These are phyloP conservation scores for Vireo altiloquus DNA, from an alignment of 2,113 vertebrate genomes.

Conservation along the genomic window DNA sequence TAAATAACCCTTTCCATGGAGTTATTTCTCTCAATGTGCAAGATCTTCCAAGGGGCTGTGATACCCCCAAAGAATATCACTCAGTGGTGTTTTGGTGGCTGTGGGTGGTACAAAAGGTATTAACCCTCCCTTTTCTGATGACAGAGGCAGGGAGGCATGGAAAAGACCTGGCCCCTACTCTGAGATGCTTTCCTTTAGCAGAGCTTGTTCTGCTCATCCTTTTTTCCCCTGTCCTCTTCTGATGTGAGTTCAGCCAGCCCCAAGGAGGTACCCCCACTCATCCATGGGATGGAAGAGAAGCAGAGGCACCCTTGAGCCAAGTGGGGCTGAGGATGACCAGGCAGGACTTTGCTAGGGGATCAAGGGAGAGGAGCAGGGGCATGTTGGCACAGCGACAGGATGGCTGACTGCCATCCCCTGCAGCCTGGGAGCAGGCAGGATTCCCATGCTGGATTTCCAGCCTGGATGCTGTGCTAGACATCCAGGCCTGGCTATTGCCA, in stretches of 20 bases:
- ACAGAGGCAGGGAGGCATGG: fast-evolving
- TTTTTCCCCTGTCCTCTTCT: background rate
- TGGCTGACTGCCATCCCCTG: background rate
- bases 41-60: background rate
- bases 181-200: background rate
- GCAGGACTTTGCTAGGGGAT: background rate
- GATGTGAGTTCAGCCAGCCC: background rate
- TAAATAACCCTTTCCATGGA: background rate
- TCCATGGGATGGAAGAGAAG: background rate
- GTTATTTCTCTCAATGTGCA: background rate
- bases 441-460: background rate
- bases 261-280: background rate
- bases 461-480: background rate
- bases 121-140: background rate
- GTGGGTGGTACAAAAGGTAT: background rate
- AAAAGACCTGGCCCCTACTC: background rate
- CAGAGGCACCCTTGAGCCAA: background rate
- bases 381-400: fast-evolving
- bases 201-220: background rate
- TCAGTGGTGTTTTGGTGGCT: background rate
- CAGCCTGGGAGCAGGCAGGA: fast-evolving
- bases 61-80: background rate
- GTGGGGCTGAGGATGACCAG: background rate
- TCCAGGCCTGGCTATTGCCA: background rate
- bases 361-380: background rate